Percentiles rank a stretch among this genome's conserved stretches.
Evolutionary conservation across 2,797 vertebrate genomes (phyloP).

Genomic region (Alfaro cultratus): DNA sequence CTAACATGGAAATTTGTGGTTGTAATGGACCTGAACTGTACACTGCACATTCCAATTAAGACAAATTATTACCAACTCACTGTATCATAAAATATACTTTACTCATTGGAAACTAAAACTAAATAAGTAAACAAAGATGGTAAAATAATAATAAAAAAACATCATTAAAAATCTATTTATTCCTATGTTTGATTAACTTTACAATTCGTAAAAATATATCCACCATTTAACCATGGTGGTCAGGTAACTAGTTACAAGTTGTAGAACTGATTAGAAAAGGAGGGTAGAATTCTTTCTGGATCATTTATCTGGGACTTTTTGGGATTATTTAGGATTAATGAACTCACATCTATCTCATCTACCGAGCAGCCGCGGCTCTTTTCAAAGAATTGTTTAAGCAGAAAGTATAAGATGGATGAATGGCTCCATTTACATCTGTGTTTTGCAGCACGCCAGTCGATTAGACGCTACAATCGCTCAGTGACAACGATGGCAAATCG

Average conservation of each 20-base stretch:
- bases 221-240: not conserved
- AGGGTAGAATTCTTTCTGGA: not conserved
- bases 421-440: constrained; percentile 64
- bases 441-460: constrained; percentile 55
- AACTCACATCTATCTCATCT: constrained; percentile 49
- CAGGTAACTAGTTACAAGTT: not conserved
- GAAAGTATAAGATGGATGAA: constrained; percentile 67
- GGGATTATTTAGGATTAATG: constrained; percentile 27
- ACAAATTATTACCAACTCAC: not conserved
- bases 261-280: not conserved
- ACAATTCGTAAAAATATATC: not conserved
- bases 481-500: constrained; percentile 67
- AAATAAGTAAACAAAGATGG: not conserved
- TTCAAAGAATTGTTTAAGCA: constrained; percentile 51
- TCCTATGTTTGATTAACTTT: not conserved
- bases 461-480: constrained; percentile 59
- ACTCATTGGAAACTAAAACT: not conserved
- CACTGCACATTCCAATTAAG: not conserved
- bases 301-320: not conserved
- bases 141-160: not conserved
- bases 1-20: not conserved
- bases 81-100: not conserved
- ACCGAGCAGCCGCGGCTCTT: constrained; percentile 38
- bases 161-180: not conserved
- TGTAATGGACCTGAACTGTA: not conserved